Evolutionary conservation across 2,113 vertebrate species (phyloP), one percentile per base, ranked within the genome.

Genomic region (Melanocharis versteri): DNA sequence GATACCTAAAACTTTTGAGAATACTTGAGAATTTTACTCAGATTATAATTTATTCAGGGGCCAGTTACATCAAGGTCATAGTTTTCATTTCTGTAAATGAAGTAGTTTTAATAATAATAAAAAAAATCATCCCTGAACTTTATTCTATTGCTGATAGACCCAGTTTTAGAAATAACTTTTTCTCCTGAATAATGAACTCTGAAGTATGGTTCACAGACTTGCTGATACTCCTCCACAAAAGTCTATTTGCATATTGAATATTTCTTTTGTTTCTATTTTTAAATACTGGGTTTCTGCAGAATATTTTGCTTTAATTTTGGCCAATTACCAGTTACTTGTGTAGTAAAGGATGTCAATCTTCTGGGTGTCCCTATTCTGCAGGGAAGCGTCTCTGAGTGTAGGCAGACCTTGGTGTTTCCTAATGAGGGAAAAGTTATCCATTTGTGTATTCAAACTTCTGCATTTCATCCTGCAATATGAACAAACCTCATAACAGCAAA

Each of bases 251-350:
- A 58, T 73, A 58, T 48, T 73, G 50, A 92, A 53, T 53, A 57
- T 75, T 83, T 83, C 16, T 91, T 94, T 76, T 93, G 8, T 73
- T 88, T 87, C 58, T 65, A 62, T 90, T 91, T 96, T 95, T 64
- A 88, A 77, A 88, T 58, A 86, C 9, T 14, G 22, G 19, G 23
- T 40, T 95, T 85, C 68, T 70, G 69, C 66, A 68, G 85, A 87
- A 72, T 58, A 82, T 84, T 89, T 78, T 86, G 26, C 40, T 87
- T 78, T 85, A 48, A 61, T 90, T 96, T 92, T 70, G 21, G 17
- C 69, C 76, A 54, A 37, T 83, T 95, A 88, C 28, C 28, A 27
- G 35, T 58, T 82, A 69, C 33, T 50, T 48, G 31, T 42, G 70
- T 83, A 86, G 60, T 9, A 73, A 73, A 80, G 18, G 4, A 2